Percentiles rank a stretch among this genome's conserved stretches.
These are phyloP conservation scores for Chrysogorgia sp. DNA, from an alignment of 92 coral and sea anemone genomes.

Conservation along the genomic window DNA sequence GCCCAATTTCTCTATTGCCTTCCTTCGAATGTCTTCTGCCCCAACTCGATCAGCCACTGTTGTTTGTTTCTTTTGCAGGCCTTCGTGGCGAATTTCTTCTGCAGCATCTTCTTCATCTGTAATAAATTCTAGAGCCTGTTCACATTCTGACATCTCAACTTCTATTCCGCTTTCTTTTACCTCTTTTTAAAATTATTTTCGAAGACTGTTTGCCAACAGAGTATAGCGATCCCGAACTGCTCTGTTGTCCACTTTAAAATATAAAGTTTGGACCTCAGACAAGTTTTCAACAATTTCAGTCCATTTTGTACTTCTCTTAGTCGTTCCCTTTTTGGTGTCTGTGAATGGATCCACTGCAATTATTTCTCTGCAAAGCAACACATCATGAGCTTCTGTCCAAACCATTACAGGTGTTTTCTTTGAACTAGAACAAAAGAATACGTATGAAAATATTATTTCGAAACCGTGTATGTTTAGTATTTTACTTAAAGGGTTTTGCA, in stretches of 20 bases:
- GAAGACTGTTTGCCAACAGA: slow-evolving; percentile 17
- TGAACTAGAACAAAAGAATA: not conserved
- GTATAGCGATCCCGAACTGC: slow-evolving; percentile 49
- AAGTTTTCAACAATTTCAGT: slow-evolving; percentile 36
- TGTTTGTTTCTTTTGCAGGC: slow-evolving; percentile 24
- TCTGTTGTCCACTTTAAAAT: slow-evolving; percentile 48
- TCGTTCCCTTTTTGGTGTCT: slow-evolving; percentile 57
- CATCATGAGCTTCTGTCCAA: slow-evolving; percentile 46
- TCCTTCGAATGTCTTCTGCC: slow-evolving; percentile 48
- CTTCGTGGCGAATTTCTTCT: slow-evolving; percentile 32
- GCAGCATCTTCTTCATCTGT: slow-evolving; percentile 50
- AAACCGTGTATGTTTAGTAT: too few relatives aligned
- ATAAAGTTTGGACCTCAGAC: slow-evolving; percentile 4
- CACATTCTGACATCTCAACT: slow-evolving; percentile 40
- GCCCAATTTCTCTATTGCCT: slow-evolving; percentile 47
- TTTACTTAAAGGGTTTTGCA: too few relatives aligned
- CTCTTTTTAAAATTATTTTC: slow-evolving; percentile 45
- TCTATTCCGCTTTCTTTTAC: slow-evolving; percentile 49
- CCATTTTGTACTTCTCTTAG: slow-evolving; percentile 52
- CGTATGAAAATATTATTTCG: too few relatives aligned
- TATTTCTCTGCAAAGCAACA: slow-evolving; percentile 53
- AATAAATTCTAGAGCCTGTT: slow-evolving; percentile 42
- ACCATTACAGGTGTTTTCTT: slow-evolving; percentile 27
- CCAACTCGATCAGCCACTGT: slow-evolving; percentile 32
- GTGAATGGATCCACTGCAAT: slow-evolving; percentile 55